A percentile compares a stretch with the other conserved stretches of the same genome.
Evolutionary conservation across 2,113 vertebrate species (phyloP).

Genomic region (Apistogramma diplotaenia): DNA sequence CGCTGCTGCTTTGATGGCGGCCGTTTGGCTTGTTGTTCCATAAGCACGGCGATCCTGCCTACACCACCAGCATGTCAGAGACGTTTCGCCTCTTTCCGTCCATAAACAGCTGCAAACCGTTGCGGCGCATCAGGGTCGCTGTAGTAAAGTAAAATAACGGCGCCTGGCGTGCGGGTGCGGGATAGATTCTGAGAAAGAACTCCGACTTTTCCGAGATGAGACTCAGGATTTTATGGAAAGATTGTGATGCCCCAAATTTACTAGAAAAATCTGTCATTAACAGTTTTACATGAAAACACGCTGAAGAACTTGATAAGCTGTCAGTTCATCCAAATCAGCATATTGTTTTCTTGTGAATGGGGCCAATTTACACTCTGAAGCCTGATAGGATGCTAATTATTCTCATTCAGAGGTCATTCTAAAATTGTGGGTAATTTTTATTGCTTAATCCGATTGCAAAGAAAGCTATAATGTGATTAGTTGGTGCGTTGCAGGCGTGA

Average conservation of each 20-base stretch:
- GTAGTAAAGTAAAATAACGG: background rate
- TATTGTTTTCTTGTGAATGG: background rate
- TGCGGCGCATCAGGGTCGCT: background rate
- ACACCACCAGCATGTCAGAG: background rate
- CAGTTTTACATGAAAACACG: background rate
- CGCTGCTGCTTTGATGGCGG: background rate
- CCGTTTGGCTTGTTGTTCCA: background rate
- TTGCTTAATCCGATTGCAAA: background rate
- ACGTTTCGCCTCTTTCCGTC: background rate
- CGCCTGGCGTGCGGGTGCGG: background rate
- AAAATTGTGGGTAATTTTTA: background rate
- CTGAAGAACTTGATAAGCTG: background rate
- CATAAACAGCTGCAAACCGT: background rate
- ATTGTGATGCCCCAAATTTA: background rate
- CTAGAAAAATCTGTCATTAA: background rate
- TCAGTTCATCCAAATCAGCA: background rate
- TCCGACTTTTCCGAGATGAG: no score
- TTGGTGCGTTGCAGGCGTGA: background rate
- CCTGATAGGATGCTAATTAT: fast-evolving
- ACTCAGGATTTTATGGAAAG: background rate
- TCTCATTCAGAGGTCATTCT: background rate
- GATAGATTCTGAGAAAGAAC: background rate
- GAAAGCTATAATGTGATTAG: background rate
- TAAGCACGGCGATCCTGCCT: background rate
- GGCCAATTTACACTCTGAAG: background rate